Conservation (phyloP, 35 echinoderm and acorn worm genomes). For the Lytechinus variegatus region DNA sequence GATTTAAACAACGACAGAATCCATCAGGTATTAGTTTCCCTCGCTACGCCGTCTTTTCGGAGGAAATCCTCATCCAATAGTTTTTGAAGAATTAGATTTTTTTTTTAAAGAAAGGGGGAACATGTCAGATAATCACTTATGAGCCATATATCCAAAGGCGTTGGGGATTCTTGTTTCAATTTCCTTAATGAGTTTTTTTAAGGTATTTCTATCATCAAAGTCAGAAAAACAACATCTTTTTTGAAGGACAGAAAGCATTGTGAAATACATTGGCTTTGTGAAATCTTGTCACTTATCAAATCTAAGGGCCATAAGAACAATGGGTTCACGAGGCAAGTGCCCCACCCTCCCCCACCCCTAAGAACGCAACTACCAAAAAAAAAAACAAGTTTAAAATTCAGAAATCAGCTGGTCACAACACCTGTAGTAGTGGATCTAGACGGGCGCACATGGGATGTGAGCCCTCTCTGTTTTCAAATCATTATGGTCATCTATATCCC, state of each 20-base stretch:
- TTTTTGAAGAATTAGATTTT: not conserved
- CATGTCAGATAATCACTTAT: not conserved
- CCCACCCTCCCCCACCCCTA: too few relatives aligned
- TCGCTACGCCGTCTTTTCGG: too few relatives aligned
- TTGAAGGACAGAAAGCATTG: not conserved
- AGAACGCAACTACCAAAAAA: too few relatives aligned
- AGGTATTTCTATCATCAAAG: not conserved
- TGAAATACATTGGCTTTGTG: not conserved
- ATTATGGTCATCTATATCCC: too few relatives aligned
- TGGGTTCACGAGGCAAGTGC: too few relatives aligned
- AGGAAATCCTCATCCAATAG: not conserved
- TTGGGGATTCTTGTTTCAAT: not conserved
- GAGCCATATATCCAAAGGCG: not conserved
- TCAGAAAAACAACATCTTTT: not conserved
- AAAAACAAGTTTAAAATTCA: too few relatives aligned
- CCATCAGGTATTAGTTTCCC: too few relatives aligned
- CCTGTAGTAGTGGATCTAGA: too few relatives aligned
- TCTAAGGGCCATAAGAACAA: too few relatives aligned
- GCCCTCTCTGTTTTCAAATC: too few relatives aligned
- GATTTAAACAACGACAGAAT: not conserved
- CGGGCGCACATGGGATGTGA: too few relatives aligned
- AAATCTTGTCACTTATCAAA: not conserved
- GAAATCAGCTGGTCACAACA: too few relatives aligned
- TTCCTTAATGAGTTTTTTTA: not conserved
- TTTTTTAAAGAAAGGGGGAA: not conserved